A percentile compares a stretch with the other conserved stretches of the same genome.
Evolutionary conservation across 2,888 invertebrate genomes (phyloP).

Genomic region (Melinopterus prodromus): DNA sequence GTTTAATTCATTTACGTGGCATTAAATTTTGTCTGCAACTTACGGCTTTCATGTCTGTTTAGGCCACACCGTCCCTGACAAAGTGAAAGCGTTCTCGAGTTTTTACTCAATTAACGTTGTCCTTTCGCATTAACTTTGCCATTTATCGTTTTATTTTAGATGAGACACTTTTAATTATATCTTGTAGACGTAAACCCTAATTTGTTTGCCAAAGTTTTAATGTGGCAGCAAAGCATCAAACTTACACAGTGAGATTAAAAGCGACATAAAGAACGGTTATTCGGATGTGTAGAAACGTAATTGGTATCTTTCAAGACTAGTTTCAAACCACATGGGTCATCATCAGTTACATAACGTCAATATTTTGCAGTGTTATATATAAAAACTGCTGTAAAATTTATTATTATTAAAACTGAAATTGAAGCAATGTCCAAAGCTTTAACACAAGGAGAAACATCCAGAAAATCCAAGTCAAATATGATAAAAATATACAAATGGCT

Average conservation of each 20-base stretch:
- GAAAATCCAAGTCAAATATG: too few relatives aligned
- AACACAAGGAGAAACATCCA: too few relatives aligned
- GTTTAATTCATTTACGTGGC: background rate
- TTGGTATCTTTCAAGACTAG: too few relatives aligned
- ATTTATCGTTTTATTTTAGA: background rate
- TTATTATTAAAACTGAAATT: too few relatives aligned
- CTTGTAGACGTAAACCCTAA: background rate
- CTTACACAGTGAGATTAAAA: background rate
- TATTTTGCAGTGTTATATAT: too few relatives aligned
- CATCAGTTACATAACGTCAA: too few relatives aligned
- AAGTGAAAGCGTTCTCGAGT: conserved; percentile 4
- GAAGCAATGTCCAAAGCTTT: too few relatives aligned
- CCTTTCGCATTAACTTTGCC: background rate
- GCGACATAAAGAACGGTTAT: too few relatives aligned
- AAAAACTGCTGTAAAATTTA: too few relatives aligned
- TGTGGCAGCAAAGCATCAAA: background rate
- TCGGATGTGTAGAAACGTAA: too few relatives aligned
- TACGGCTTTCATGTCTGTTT: background rate
- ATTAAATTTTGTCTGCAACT: background rate
- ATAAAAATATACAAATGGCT: too few relatives aligned
- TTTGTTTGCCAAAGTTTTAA: background rate
- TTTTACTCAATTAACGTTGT: conserved; percentile 4
- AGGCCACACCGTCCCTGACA: background rate
- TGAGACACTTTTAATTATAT: background rate
- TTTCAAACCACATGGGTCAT: too few relatives aligned